phyloP scores from a whole-genome alignment of 2,113 vertebrate species.

The Phyllostomus discolor region DNA sequence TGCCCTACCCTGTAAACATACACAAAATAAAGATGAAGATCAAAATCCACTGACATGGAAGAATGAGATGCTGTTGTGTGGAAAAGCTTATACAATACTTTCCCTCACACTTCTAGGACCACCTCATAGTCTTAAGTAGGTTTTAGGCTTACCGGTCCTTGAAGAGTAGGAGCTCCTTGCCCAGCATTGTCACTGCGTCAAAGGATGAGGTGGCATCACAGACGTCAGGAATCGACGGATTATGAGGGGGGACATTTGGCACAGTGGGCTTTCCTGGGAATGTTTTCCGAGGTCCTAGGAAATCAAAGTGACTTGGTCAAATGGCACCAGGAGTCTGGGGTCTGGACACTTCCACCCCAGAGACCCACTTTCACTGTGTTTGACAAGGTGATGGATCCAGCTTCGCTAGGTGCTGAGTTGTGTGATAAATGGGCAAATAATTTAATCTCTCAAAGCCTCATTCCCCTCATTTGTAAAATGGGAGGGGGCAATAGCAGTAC shows the following conservation, averaged over 20 bases:
- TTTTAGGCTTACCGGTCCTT: conserved; percentile 63
- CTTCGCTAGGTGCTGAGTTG: not conserved
- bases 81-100: not conserved
- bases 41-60: not conserved
- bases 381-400: not conserved
- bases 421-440: not conserved
- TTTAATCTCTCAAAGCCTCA: not conserved
- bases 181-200: conserved; percentile 68
- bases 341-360: not conserved
- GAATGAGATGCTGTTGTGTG: not conserved
- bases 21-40: not conserved
- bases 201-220: conserved; percentile 74
- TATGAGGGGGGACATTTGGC: conserved; percentile 30
- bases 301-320: conserved; percentile 39
- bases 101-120: not conserved
- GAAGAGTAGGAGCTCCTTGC: conserved; percentile 75
- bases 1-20: not conserved
- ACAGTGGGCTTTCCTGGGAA: conserved; percentile 36
- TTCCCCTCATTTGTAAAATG: not conserved
- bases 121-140: rapidly evolving
- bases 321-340: not conserved
- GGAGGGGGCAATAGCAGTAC: not conserved
- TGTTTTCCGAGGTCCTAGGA: conserved; percentile 68
- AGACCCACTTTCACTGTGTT: not conserved
- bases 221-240: conserved; percentile 40